These are phyloP conservation scores for Blennius ocellaris DNA, from an alignment of 2,113 vertebrate species.

Conservation along the genomic window DNA sequence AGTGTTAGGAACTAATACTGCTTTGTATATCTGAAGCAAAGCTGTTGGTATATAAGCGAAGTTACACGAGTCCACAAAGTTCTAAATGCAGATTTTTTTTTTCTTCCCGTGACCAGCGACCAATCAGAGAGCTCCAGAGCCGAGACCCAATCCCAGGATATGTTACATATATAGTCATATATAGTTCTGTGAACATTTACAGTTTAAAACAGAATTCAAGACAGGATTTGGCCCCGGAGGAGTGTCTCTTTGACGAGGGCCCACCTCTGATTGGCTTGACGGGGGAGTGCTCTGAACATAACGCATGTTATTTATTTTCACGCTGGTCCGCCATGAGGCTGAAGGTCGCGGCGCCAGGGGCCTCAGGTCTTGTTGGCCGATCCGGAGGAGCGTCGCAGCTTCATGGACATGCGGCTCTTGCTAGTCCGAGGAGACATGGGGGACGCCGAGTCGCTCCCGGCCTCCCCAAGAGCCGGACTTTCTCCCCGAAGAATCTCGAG, in stretches of 20 bases:
- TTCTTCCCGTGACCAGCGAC: slow-evolving; percentile 7
- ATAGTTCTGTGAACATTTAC: too few relatives aligned
- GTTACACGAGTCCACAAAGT: neutral
- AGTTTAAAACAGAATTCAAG: too few relatives aligned
- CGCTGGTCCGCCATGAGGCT: too few relatives aligned
- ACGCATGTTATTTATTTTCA: neutral
- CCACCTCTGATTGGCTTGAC: neutral
- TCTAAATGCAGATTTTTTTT: too few relatives aligned
- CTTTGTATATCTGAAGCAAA: slow-evolving; percentile 12
- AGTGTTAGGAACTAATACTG: slow-evolving; percentile 38
- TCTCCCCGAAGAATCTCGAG: slow-evolving; percentile 92
- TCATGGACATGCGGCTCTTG: slow-evolving; percentile 99
- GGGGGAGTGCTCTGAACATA: neutral
- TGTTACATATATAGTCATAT: too few relatives aligned
- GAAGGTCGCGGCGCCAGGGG: neutral
- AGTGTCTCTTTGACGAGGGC: too few relatives aligned
- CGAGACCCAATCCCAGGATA: neutral
- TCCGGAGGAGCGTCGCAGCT: slow-evolving; percentile 96
- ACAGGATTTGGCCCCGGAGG: too few relatives aligned
- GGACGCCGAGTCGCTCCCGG: slow-evolving; percentile 93
- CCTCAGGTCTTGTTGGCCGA: slow-evolving; percentile 97
- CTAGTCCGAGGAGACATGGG: slow-evolving; percentile 98
- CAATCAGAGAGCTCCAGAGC: slow-evolving; percentile 2
- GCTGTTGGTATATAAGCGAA: slow-evolving; percentile 24
- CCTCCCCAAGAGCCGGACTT: slow-evolving; percentile 90